Percentiles rank a stretch among this genome's conserved stretches.
Conservation (phyloP, 2,797 vertebrate genomes). For the Adrianichthys oophorus region DNA sequence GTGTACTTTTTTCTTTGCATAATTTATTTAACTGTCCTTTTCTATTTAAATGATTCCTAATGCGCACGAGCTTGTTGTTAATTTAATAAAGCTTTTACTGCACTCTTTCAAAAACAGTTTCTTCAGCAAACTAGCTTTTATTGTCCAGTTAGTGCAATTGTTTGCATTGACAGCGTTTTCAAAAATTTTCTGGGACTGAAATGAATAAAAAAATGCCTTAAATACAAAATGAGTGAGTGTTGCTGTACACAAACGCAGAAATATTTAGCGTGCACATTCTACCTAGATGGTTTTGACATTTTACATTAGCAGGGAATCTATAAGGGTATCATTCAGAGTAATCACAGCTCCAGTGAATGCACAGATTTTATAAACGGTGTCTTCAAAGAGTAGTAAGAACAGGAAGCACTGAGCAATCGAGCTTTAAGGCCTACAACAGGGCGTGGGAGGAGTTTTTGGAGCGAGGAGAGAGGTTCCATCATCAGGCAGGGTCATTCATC, state of each 20-base stretch:
- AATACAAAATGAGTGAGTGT: slow-evolving; percentile 24
- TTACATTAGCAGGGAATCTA: slow-evolving; percentile 2
- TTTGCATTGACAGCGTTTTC: slow-evolving; percentile 14
- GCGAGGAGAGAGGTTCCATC: background rate
- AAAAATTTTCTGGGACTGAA: slow-evolving; percentile 14
- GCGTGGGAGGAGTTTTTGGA: slow-evolving; percentile 23
- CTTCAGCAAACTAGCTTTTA: slow-evolving; percentile 41
- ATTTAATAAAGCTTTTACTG: background rate
- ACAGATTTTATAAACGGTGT: background rate
- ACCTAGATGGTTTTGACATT: slow-evolving; percentile 2
- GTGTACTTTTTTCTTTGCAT: slow-evolving; percentile 11
- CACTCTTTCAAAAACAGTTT: slow-evolving; percentile 1
- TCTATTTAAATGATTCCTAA: slow-evolving; percentile 6
- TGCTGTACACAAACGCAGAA: slow-evolving; percentile 10
- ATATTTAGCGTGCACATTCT: background rate
- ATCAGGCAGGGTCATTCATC: slow-evolving; percentile 48
- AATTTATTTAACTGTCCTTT: slow-evolving; percentile 35
- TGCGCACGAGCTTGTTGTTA: background rate
- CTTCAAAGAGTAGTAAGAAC: slow-evolving; percentile 12
- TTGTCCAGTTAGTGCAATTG: slow-evolving; percentile 22
- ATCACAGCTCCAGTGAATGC: no score
- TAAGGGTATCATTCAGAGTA: background rate
- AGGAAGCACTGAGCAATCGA: slow-evolving; percentile 19
- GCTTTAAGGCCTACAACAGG: slow-evolving; percentile 59
- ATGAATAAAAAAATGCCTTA: slow-evolving; percentile 36